phyloP scores from a whole-genome alignment of 1,140 invertebrate genomes.

The Tetramorium alpestre region DNA sequence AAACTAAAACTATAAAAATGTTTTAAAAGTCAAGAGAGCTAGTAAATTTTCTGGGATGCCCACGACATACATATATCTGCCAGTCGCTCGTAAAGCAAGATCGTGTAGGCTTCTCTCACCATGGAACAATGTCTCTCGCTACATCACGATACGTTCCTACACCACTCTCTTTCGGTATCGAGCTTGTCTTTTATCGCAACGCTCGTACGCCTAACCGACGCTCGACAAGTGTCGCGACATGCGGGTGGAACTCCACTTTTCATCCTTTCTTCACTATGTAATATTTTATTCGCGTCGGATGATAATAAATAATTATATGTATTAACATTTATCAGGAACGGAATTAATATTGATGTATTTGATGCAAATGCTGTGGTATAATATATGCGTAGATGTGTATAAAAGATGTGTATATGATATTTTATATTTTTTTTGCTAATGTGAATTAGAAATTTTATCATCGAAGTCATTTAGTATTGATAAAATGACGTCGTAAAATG shows the following conservation, averaged over 20 bases:
- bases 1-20: background rate
- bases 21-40: background rate
- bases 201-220: slow-evolving; percentile 39
- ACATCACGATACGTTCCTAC: slow-evolving; percentile 58
- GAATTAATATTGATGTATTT: background rate
- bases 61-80: slow-evolving; percentile 54
- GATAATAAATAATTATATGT: background rate
- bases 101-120: slow-evolving; percentile 39
- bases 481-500: background rate
- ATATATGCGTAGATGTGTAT: background rate
- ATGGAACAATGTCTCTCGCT: slow-evolving; percentile 66
- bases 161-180: slow-evolving; percentile 64
- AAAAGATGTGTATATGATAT: background rate
- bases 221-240: slow-evolving; percentile 56
- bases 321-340: background rate
- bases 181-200: slow-evolving; percentile 60
- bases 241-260: slow-evolving; percentile 48
- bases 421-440: background rate
- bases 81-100: slow-evolving; percentile 68
- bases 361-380: background rate
- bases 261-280: background rate
- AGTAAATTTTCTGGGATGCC: background rate
- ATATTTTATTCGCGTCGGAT: background rate
- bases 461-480: background rate
- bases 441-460: background rate